Evolutionary conservation across 2,888 invertebrate species (phyloP).

Genomic region (Drosophila austrosaltans): DNA sequence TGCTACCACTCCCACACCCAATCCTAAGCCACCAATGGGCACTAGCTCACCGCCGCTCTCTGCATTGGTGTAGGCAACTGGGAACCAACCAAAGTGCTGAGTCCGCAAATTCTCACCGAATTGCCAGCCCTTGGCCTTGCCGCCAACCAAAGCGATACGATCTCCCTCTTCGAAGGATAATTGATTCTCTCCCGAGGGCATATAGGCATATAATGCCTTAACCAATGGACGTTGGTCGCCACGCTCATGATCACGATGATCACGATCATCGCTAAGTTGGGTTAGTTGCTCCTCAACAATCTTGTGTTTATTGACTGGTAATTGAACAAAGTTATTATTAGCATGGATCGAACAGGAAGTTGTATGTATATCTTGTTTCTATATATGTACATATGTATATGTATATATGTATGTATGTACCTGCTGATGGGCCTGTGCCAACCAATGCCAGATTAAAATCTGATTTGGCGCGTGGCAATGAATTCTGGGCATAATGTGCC

Average conservation of each 20-base stretch:
- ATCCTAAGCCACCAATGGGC: constrained; percentile 22
- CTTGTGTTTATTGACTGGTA: constrained; percentile 68
- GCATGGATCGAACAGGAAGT: background rate
- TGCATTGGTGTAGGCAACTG: constrained; percentile 95
- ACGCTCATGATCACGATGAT: constrained; percentile 69
- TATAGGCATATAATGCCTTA: constrained; percentile 94
- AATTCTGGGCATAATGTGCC: constrained; percentile 83
- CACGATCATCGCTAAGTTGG: constrained; percentile 32
- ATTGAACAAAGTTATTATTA: constrained; percentile 14
- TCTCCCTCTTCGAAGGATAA: constrained; percentile 96
- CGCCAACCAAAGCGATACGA: constrained; percentile 93
- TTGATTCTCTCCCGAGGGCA: constrained; percentile 95
- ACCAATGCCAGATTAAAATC: constrained; percentile 90
- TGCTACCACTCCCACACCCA: background rate
- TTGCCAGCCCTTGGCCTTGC: constrained; percentile 97
- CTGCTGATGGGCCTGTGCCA: constrained; percentile 52
- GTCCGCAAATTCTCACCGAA: constrained; percentile 97
- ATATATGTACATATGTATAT: background rate
- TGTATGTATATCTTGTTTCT: background rate
- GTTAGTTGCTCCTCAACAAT: constrained; percentile 60
- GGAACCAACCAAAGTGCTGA: constrained; percentile 97
- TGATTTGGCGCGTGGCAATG: constrained; percentile 91
- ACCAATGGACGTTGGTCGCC: constrained; percentile 89
- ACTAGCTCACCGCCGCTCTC: constrained; percentile 85
- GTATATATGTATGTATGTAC: constrained; percentile 29